Percentiles rank a stretch among this genome's conserved stretches.
These are phyloP conservation scores for Ormyrus rosae DNA, from an alignment of 2,888 invertebrate genomes.

Conservation along the genomic window DNA sequence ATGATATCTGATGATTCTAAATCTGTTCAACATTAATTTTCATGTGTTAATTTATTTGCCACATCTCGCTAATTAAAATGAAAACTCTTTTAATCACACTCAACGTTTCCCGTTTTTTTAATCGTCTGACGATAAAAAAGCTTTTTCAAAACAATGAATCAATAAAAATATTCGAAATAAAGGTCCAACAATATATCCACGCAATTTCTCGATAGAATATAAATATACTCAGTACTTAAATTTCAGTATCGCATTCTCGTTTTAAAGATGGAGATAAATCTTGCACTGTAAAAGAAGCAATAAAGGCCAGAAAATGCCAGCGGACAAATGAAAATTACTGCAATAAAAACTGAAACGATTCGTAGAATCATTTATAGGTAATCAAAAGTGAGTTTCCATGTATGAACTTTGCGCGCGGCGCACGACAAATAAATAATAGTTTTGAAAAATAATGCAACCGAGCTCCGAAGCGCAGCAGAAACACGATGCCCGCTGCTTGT, in stretches of 20 bases:
- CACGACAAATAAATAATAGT: slow-evolving; percentile 37
- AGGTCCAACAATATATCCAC: background rate
- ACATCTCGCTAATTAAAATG: no score
- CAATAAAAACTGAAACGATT: slow-evolving; percentile 7
- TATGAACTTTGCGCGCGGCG: background rate
- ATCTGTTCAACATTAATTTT: no score
- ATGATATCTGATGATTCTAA: no score
- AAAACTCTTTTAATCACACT: no score
- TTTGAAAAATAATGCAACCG: background rate
- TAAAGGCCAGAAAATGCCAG: background rate
- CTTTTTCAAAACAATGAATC: no score
- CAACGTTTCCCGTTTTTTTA: no score
- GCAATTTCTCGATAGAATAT: no score
- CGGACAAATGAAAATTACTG: background rate
- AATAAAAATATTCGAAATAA: no score
- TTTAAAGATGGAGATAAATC: background rate
- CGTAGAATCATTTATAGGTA: slow-evolving; percentile 7
- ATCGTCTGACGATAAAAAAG: no score
- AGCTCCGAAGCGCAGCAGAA: background rate
- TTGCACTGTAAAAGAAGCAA: background rate
- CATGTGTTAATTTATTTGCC: no score
- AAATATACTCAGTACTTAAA: no score
- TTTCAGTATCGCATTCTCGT: no score
- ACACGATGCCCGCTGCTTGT: slow-evolving; percentile 7
- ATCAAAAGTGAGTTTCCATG: slow-evolving; percentile 34